These are phyloP conservation scores for Drosophila saltans DNA, from an alignment of 1,140 invertebrate genomes.

Conservation along the genomic window DNA sequence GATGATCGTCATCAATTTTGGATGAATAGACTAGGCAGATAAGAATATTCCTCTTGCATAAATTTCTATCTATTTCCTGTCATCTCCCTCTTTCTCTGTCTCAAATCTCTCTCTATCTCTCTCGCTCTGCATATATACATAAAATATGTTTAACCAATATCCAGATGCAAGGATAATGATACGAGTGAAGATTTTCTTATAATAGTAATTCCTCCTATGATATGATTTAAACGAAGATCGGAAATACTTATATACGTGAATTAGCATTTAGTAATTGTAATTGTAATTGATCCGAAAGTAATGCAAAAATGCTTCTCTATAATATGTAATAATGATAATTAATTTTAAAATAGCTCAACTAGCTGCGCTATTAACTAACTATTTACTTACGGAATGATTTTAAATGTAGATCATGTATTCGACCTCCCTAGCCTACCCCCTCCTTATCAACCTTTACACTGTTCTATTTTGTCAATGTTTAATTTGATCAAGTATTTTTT, in stretches of 20 bases:
- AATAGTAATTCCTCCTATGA: constrained; percentile 13
- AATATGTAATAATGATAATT: constrained; percentile 17
- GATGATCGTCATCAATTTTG: constrained; percentile 4
- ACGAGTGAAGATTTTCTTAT: not conserved
- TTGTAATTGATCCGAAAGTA: constrained; percentile 42
- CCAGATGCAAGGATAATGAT: not conserved
- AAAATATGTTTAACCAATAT: not conserved
- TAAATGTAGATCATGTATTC: not conserved
- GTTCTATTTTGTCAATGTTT: not conserved
- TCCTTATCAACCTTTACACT: too few relatives aligned
- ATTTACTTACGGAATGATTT: constrained; percentile 5
- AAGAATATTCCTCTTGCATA: not conserved
- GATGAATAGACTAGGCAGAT: not conserved
- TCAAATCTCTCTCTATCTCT: not conserved
- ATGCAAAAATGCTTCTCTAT: constrained; percentile 20
- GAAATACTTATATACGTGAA: constrained; percentile 34
- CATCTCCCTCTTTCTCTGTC: not conserved
- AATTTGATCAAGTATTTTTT: constrained; percentile 3
- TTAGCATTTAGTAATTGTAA: constrained; percentile 39
- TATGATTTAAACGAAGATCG: constrained; percentile 1
- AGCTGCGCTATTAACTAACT: constrained; percentile 15
- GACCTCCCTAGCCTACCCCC: too few relatives aligned
- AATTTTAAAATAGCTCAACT: constrained; percentile 23
- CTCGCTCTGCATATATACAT: not conserved
- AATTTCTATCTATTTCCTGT: not conserved